Base-by-base conservation (phyloP, 2,888 invertebrate species). In the Frankliniella fusca region DNA sequence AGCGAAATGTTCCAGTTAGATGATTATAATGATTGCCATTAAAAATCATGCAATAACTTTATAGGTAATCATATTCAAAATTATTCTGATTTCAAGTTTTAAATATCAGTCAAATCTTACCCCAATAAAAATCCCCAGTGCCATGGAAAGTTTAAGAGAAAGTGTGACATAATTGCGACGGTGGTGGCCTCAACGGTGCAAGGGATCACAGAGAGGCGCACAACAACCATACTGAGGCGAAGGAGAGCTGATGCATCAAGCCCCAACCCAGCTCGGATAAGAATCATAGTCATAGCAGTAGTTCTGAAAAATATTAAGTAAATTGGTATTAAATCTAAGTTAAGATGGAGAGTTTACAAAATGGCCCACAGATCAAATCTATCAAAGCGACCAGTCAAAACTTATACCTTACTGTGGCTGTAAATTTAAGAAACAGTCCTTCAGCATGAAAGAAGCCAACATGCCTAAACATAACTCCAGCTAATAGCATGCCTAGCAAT, bases 401-500 rank as follows among this genome's bases (percentile, higher is more conserved):
- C 54, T 48, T 84, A 86, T 85, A 90, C 91, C 91, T 89, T 76
- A 91, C 85, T 83, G 90, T 87, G 10, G 89, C 87, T 81, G 90
- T 90, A 28, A 91, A 87, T 82, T 87, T 87, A 28, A 87, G 86
- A 84, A 90, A 91, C 12, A 88, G 88, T 18, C 86, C 88, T 82
- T 86, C 84, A 48, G 91, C 89, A 82, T 90, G 85, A 49, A 90
- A 88, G 83, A 88, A 87, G 0, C 90, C 90, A 27, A 90, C 84
- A 85, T 91, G 91, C 81, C 89, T 87, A 82, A 90, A 88, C 12
- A 90, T 86, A 7, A 92, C 90, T 18, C 92, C 92, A 81, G 91
- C 90, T 80, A 92, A 87, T 0, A 92, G 87, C 92, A 92, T 92
- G 20, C 92, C 92, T 83, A 92, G 88, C 86, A 92, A 89, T 10